Base-by-base conservation (phyloP, 2,888 invertebrate genomes). In the Heliconius ethilla region DNA sequence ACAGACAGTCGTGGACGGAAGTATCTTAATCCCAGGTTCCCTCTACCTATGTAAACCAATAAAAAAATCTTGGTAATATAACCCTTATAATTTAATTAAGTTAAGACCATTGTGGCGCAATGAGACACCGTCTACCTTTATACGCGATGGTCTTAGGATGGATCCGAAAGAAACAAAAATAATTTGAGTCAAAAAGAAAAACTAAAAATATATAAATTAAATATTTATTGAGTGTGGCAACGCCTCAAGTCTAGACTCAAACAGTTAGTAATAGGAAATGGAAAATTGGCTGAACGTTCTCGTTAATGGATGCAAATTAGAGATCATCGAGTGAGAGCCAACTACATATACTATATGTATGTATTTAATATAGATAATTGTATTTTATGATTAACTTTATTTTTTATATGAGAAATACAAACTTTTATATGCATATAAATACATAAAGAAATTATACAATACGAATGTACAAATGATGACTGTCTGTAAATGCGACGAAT, bases 241-340 rank as follows among this genome's bases (percentile, higher is more conserved):
- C 40, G 15, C 75, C 11, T n/a, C 73, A 76, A 75, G 77, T 83
- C 81, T 82, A 82, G 81, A 82, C 81, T 81, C 79, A 80, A 81
- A 82, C 81, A 78, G 81, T 81, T 81, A 79, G 79, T 81, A 82
- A 82, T 82, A 79, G 80, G 81, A 76, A 78, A 80, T 75, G 72
- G 76, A 81, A 82, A 82, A 83, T 83, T 81, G 82, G 73, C 77
- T 77, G 79, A 78, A 80, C 79, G 82, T 79, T 80, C 80, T 79
- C 78, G 82, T 81, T 83, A 84, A 84, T 84, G 83, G 82, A 82
- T 80, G 76, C 79, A 81, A 82, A 81, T 80, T 82, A 80, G 78
- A 80, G 79, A 73, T 79, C 75, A 77, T 72, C 77, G 70, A 77
- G 78, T 81, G 75, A 75, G 72, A 78, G 78, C 63, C 70, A 72